Evolutionary conservation across 2,888 invertebrate species (phyloP).

Genomic region (Chironomus riparius): DNA sequence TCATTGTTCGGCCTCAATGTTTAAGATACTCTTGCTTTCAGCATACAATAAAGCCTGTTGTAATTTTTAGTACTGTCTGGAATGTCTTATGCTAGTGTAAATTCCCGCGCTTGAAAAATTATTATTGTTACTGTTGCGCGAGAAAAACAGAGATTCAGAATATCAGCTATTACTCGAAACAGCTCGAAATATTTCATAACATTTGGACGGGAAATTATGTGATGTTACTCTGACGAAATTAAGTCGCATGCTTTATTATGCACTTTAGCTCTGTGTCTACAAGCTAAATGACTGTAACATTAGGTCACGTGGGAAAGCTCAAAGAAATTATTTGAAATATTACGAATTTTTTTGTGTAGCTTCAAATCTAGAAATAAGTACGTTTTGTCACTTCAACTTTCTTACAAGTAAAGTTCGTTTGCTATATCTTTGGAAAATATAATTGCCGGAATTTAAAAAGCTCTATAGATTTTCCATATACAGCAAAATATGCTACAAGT

Average conservation of each 20-base stretch:
- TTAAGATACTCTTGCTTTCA: conserved; percentile 9
- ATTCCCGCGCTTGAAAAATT: not conserved
- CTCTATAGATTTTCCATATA: too few relatives aligned
- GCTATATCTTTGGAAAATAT: too few relatives aligned
- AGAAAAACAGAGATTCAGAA: not conserved
- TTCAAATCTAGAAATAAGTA: too few relatives aligned
- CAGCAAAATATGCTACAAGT: too few relatives aligned
- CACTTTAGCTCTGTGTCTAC: not conserved
- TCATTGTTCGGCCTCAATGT: not conserved
- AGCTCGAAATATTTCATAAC: not conserved
- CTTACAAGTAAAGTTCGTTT: too few relatives aligned
- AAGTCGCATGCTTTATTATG: not conserved
- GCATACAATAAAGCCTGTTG: not conserved
- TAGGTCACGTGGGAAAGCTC: not conserved
- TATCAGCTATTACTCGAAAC: not conserved
- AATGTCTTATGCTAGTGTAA: not conserved
- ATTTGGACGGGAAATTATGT: not conserved
- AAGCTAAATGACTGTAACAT: not conserved
- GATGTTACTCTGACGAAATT: not conserved
- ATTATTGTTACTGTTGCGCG: not conserved
- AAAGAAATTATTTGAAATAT: too few relatives aligned
- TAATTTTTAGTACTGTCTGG: not conserved
- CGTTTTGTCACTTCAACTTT: too few relatives aligned
- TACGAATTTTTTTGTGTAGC: not conserved
- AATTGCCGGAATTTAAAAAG: too few relatives aligned